phyloP scores from a whole-genome alignment of 1,140 invertebrate genomes.

The Cecropterus lyciades region DNA sequence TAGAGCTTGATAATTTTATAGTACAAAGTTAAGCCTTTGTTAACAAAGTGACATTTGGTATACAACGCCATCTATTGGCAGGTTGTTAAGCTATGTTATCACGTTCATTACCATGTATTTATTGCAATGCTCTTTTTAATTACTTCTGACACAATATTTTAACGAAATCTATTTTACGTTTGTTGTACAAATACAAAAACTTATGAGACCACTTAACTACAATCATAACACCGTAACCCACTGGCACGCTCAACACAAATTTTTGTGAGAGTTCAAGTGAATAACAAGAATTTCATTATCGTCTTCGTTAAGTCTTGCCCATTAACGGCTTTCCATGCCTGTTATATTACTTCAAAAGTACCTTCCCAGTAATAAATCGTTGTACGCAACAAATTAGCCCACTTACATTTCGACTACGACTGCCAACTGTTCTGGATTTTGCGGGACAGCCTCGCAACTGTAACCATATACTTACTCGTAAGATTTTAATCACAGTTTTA shows the following conservation, averaged over 20 bases:
- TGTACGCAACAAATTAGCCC: slow-evolving; percentile 62
- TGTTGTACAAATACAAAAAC: too few relatives aligned
- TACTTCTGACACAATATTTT: too few relatives aligned
- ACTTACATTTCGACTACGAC: slow-evolving; percentile 41
- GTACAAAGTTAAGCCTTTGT: too few relatives aligned
- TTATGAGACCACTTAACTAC: too few relatives aligned
- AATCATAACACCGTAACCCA: slow-evolving; percentile 28
- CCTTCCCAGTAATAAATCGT: slow-evolving; percentile 62
- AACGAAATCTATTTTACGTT: too few relatives aligned
- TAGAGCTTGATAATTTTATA: too few relatives aligned
- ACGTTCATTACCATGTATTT: too few relatives aligned
- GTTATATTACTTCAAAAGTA: slow-evolving; percentile 46
- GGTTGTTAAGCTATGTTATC: too few relatives aligned
- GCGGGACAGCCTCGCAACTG: slow-evolving; percentile 13
- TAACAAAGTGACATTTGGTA: too few relatives aligned
- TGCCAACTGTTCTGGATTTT: slow-evolving; percentile 23
- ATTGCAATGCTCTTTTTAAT: too few relatives aligned
- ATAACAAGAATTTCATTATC: slow-evolving; percentile 52
- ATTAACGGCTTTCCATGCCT: slow-evolving; percentile 56
- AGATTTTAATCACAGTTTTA: not conserved
- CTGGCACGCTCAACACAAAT: slow-evolving; percentile 31
- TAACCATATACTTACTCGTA: not conserved
- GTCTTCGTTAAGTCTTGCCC: slow-evolving; percentile 46
- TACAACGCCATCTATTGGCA: too few relatives aligned
- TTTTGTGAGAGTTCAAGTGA: slow-evolving; percentile 41